Conservation (phyloP, 2,113 vertebrate species). For the Myrmecophaga tridactyla region DNA sequence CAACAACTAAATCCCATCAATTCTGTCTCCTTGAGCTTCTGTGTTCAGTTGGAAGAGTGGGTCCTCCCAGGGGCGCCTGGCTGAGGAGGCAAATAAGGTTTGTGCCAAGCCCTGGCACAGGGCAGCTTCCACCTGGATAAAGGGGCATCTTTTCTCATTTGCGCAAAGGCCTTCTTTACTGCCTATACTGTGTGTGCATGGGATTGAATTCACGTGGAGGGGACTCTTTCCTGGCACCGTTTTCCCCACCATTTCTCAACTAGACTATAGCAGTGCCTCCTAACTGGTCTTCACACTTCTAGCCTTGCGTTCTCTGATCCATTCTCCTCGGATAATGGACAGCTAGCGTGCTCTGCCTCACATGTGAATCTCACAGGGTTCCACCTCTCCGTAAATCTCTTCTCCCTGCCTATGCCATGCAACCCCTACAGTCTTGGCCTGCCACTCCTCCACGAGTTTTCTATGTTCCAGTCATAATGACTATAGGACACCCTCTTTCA, state of each 20-base stretch:
- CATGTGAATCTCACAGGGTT: background rate
- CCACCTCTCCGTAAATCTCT: background rate
- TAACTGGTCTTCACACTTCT: background rate
- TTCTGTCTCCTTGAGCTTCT: no score
- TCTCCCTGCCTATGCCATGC: background rate
- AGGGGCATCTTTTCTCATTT: background rate
- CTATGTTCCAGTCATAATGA: background rate
- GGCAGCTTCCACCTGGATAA: no score
- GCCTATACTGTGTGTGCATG: background rate
- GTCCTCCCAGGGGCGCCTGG: background rate
- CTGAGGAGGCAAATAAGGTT: background rate
- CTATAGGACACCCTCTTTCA: background rate
- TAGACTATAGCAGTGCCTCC: background rate
- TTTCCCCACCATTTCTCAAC: background rate
- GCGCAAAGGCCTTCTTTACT: background rate
- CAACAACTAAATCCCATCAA: background rate
- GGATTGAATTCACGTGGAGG: background rate
- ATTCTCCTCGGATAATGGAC: background rate
- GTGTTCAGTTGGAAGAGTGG: background rate
- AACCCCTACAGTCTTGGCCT: background rate
- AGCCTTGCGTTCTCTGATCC: background rate
- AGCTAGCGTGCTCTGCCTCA: background rate
- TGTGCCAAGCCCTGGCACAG: background rate
- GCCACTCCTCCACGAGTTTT: background rate
- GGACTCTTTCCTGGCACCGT: rapidly evolving